Evolutionary conservation across 2,113 vertebrate genomes (phyloP).

Genomic region (Leuciscus idus): DNA sequence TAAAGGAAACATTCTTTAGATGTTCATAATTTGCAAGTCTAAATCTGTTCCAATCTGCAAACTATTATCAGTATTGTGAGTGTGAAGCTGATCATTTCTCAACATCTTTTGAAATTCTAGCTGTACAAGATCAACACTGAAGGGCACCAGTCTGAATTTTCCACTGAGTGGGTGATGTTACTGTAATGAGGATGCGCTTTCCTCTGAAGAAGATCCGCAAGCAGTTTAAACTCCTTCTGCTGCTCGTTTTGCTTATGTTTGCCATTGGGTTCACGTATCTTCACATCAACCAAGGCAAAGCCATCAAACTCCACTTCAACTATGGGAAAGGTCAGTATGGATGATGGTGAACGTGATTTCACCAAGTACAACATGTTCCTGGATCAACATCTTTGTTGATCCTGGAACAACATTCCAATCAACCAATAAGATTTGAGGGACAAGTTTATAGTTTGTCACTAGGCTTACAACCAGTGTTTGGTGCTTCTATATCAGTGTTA

Average conservation of each 20-base stretch:
- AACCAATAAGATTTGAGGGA: too few relatives aligned
- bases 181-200: slow-evolving; percentile 88
- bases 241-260: slow-evolving; percentile 90
- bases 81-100: background rate
- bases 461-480: too few relatives aligned
- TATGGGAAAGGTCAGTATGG: slow-evolving; percentile 84
- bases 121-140: slow-evolving; percentile 33
- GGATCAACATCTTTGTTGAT: too few relatives aligned
- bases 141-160: slow-evolving; percentile 44
- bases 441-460: too few relatives aligned
- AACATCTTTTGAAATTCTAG: slow-evolving; percentile 1
- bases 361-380: too few relatives aligned
- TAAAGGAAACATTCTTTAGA: background rate
- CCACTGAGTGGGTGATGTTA: slow-evolving; percentile 44
- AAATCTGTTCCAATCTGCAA: background rate
- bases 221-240: slow-evolving; percentile 94
- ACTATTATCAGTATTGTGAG: background rate
- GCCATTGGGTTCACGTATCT: slow-evolving; percentile 96
- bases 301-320: slow-evolving; percentile 87
- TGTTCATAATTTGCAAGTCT: background rate
- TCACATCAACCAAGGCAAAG: slow-evolving; percentile 93
- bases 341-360: background rate
- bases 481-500: too few relatives aligned
- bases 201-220: slow-evolving; percentile 98
- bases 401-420: too few relatives aligned